phyloP scores from a whole-genome alignment of 2,797 vertebrate genomes.

The Onychomys torridus region DNA sequence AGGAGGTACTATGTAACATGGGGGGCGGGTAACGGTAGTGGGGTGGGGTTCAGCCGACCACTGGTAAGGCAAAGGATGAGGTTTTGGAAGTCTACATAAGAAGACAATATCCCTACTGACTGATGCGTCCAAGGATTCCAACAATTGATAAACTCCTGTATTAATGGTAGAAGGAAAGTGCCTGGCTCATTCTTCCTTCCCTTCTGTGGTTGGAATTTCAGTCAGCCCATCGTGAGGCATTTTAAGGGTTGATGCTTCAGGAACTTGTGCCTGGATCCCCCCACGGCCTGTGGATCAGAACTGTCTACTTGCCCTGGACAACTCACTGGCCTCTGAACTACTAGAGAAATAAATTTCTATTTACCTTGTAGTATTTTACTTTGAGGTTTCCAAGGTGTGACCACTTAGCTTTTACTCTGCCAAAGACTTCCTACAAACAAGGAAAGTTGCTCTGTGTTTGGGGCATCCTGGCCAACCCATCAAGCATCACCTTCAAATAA shows the following conservation, averaged over 20 bases:
- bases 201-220: not conserved
- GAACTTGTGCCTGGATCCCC: not conserved
- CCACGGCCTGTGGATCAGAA: not conserved
- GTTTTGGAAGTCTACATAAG: not conserved
- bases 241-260: not conserved
- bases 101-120: not conserved
- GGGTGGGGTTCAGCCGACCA: not conserved
- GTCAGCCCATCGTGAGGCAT: not conserved
- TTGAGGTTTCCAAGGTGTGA: not conserved
- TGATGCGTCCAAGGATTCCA: not conserved
- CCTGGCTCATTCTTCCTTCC: not conserved
- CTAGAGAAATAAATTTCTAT: not conserved
- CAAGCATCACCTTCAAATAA: conserved; percentile 20
- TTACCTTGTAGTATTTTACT: not conserved
- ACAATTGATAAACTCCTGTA: not conserved
- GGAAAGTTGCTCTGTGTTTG: conserved; percentile 9
- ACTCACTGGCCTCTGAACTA: not conserved
- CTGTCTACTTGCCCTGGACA: not conserved
- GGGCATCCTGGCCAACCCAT: not conserved
- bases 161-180: not conserved
- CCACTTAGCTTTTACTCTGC: not conserved
- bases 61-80: not conserved
- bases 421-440: conserved; percentile 3
- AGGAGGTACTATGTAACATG: not conserved
- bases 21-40: not conserved